Base-by-base conservation (phyloP, 2,113 vertebrate species). In the Podocnemis expansa region DNA sequence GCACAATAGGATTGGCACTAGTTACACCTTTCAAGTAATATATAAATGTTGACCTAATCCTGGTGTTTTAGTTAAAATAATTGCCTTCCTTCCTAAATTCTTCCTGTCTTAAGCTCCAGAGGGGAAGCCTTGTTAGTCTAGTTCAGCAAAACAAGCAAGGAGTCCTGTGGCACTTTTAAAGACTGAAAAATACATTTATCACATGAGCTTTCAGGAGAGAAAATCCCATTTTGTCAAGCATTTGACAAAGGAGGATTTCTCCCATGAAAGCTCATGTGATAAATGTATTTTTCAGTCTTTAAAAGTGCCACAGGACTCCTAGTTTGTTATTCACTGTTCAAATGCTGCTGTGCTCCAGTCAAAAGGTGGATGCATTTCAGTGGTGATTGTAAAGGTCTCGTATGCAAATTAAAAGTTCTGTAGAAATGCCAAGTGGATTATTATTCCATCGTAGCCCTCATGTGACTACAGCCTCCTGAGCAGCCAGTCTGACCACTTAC, bases 321-420 rank as follows among this genome's bases (percentile, higher is more conserved):
- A 6, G 47, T 47, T 47, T 47, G 24, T 22, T 81, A 8, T 21
- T 34, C 2, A 8, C 67, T 38, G 92, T 9, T 27, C 58, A 24
- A 3, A 67, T 52, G 49, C 90, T 70, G 73, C 49, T 75, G 70
- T 73, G 60, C 88, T 58, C 75, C 27, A 0, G 10, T 82, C 29
- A 21, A 2, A 31, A 41, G 67, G 67, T 93, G 76, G 49, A 6
- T 24, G 76, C 5, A 58, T 60, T 41, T 93, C 82, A 19, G 0
- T 13, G 82, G 31, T 3, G 73, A 60, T 11, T 51, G 56, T 78
- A 24, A 45, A 0, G 0, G 19, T 70, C 16, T 63, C 22, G 14
- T 11, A 22, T 75, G 70, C 70, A 75, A 24, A 1, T 24, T 67
- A 34, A 10, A 88, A 75, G 14, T 10, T 9, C 67, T 51, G 88